Base-by-base conservation (phyloP, 2,797 vertebrate genomes). In the Phylloscopus collybita region DNA sequence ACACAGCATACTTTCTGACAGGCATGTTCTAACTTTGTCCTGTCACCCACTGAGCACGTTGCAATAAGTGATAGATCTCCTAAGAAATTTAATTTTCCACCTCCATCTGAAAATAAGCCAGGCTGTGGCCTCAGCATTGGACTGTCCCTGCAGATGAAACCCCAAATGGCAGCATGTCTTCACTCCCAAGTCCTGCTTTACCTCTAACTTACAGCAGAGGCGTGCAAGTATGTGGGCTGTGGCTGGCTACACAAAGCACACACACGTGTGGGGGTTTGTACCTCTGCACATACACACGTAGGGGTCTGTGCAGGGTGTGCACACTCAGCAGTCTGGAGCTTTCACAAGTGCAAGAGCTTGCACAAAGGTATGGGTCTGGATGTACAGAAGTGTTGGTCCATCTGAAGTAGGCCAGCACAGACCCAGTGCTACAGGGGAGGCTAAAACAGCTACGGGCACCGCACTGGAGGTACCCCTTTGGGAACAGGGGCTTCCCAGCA, bases 271-370 rank as follows among this genome's bases (percentile, higher is more conserved):
- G 54, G 65, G 19, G 16, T 70, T 64, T 80, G 26, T 49, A 9
- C 1, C 0, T 16, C 29, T 23, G 9, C 30, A 8, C 1, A 0
- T 26, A 56, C 30, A 5, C 1, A 51, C 0, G 0, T 40, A 7
- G 13, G 54, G 25, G 44, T 71, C 59, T 66, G 32, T 10, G 49
- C 6, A 5, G 5, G 10, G 0, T 9, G 5, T 30, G 30, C 16
- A 42, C 16, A 8, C 30, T 51, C 1, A 0, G 8, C 42, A 27
- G 47, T 13, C 17, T 47, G 45, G 30, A 62, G 34, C 23, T 13
- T 42, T 72, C 4, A 2, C 19, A 53, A 44, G 14, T 26, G 14
- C 44, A 54, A 84, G 44, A 60, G 7, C 42, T 66, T 67, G 20
- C 53, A 88, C 34, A 49, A 30, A 30, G 25, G 1, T 29, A 5